phyloP scores from a whole-genome alignment of 2,888 invertebrate species.

The Rotaria sp. region DNA sequence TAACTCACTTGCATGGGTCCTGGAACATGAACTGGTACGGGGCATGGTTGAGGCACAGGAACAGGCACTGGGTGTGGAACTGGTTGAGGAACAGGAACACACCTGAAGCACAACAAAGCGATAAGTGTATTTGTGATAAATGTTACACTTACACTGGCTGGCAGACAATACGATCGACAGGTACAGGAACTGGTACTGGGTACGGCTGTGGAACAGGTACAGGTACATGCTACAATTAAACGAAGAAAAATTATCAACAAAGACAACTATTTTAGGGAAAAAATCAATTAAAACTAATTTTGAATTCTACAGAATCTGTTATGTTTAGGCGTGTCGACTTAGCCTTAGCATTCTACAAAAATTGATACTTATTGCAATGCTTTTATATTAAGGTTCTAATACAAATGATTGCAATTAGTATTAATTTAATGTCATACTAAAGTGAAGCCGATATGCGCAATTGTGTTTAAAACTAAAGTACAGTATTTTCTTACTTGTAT shows the following conservation, averaged over 20 bases:
- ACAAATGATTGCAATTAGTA: too few relatives aligned
- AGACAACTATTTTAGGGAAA: too few relatives aligned
- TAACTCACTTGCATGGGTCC: neutral
- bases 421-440: too few relatives aligned
- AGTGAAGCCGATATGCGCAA: too few relatives aligned
- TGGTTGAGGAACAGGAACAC: slow-evolving; percentile 26
- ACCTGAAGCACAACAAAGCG: neutral
- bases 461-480: neutral
- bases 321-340: too few relatives aligned
- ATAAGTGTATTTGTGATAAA: neutral
- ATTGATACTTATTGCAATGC: too few relatives aligned
- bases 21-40: slow-evolving; percentile 29
- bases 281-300: too few relatives aligned
- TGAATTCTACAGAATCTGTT: too few relatives aligned
- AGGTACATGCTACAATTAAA: neutral
- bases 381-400: too few relatives aligned
- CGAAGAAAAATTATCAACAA: neutral
- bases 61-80: slow-evolving; percentile 21
- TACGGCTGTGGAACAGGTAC: slow-evolving; percentile 31
- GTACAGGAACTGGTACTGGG: neutral
- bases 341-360: too few relatives aligned
- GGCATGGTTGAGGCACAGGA: neutral
- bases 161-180: neutral
- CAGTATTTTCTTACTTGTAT: neutral
- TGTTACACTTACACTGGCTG: neutral